Conservation (phyloP, 2,113 vertebrate species). For the Pteruthius melanotis region DNA sequence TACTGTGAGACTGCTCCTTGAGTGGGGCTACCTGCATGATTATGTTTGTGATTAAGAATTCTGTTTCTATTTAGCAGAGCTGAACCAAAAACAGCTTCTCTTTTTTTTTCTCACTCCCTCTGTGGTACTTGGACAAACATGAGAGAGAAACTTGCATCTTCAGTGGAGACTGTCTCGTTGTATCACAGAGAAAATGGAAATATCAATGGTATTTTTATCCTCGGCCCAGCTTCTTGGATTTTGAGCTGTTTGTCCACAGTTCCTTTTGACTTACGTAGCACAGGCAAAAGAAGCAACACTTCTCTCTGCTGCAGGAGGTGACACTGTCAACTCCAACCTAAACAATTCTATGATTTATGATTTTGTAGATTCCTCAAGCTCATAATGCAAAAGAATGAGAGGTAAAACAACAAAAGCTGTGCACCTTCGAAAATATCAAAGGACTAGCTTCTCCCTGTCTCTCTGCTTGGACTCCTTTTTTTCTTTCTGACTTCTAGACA, state of each 20-base stretch:
- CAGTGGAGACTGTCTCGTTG: background rate
- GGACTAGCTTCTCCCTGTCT: background rate
- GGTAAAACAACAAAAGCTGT: background rate
- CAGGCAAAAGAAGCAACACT: background rate
- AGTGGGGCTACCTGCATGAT: background rate
- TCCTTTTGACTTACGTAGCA: background rate
- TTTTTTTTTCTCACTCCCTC: background rate
- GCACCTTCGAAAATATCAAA: background rate
- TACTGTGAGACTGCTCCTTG: background rate
- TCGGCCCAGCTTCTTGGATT: background rate
- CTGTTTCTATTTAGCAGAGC: background rate
- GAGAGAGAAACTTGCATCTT: background rate
- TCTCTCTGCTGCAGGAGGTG: background rate
- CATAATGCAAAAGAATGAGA: background rate
- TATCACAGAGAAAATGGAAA: background rate
- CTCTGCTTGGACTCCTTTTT: background rate
- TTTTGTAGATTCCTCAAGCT: background rate
- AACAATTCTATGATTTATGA: background rate
- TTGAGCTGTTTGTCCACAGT: background rate
- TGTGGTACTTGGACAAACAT: background rate
- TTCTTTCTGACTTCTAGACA: background rate
- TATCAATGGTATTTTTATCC: background rate
- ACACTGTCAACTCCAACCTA: background rate
- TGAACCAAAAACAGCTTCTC: background rate
- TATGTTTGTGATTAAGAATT: conserved; percentile 10